Conservation (phyloP, 2,888 invertebrate species). For the Biston stratarius region DNA sequence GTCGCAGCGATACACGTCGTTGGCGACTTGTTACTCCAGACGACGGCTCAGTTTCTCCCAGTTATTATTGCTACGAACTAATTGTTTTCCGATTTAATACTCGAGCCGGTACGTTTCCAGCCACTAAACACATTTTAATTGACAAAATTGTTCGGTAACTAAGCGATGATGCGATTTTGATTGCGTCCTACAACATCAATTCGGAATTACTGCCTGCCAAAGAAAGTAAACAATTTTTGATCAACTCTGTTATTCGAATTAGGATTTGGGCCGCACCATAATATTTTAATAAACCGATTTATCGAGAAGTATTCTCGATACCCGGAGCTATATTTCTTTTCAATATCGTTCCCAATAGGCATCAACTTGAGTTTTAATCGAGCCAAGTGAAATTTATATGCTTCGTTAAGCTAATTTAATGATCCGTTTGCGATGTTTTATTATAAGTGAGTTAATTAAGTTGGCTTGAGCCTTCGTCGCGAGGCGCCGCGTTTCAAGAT, state of each 20-base stretch:
- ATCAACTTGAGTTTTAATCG: conserved; percentile 26
- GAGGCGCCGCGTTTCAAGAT: conserved; percentile 40
- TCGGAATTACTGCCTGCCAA: conserved; percentile 27
- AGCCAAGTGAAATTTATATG: conserved; percentile 39
- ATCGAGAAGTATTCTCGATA: conserved; percentile 13
- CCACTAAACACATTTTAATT: conserved; percentile 62
- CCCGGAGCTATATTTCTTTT: conserved; percentile 24
- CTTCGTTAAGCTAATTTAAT: conserved; percentile 59
- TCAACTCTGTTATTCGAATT: conserved; percentile 25
- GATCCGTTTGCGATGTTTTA: conserved; percentile 61
- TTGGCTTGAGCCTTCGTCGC: conserved; percentile 45
- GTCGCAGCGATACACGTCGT: conserved; percentile 76
- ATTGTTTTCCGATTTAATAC: conserved; percentile 77
- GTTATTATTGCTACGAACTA: conserved; percentile 73
- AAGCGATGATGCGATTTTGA: conserved; percentile 45
- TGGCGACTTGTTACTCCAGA: conserved; percentile 78
- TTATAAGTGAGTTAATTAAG: conserved; percentile 72
- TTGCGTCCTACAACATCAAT: conserved; percentile 36
- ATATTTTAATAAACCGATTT: conserved; percentile 25
- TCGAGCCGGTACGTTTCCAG: conserved; percentile 56
- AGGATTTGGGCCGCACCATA: conserved; percentile 21
- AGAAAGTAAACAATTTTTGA: conserved; percentile 33
- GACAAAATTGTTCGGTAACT: conserved; percentile 49
- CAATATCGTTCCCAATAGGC: conserved; percentile 27
- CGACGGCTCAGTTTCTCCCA: conserved; percentile 67